A percentile compares a stretch with the other conserved stretches of the same genome.
These are phyloP conservation scores for Sminthurinus signatus DNA, from an alignment of 1,140 invertebrate species.

Conservation along the genomic window DNA sequence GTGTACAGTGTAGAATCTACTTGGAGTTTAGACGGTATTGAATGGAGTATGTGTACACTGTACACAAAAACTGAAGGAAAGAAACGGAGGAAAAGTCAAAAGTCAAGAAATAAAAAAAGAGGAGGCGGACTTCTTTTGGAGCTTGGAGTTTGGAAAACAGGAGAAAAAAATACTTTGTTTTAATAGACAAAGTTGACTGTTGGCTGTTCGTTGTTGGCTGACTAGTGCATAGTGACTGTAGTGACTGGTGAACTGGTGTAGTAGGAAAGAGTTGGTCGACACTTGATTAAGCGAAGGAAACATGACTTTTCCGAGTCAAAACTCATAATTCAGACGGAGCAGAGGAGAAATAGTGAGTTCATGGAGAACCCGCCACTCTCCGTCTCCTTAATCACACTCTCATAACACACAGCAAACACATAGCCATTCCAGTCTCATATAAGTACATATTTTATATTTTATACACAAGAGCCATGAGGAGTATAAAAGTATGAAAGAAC, in stretches of 20 bases:
- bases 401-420: not conserved
- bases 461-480: too few relatives aligned
- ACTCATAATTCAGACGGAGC: constrained; percentile 36
- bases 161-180: constrained; percentile 32
- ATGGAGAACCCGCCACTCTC: constrained; percentile 12
- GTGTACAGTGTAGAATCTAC: too few relatives aligned
- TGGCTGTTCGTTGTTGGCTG: too few relatives aligned
- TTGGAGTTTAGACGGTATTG: too few relatives aligned
- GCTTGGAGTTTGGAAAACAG: not conserved
- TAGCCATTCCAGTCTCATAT: not conserved
- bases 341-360: constrained; percentile 26
- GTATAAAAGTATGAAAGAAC: too few relatives aligned
- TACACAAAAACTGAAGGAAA: too few relatives aligned
- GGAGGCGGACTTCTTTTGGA: not conserved
- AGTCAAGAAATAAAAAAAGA: too few relatives aligned
- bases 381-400: constrained; percentile 26
- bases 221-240: too few relatives aligned
- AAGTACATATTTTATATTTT: not conserved
- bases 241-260: too few relatives aligned
- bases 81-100: too few relatives aligned
- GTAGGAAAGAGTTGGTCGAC: constrained; percentile 26
- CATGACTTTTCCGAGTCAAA: constrained; percentile 33
- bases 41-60: too few relatives aligned
- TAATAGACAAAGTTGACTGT: constrained; percentile 41
- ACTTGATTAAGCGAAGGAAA: constrained; percentile 36